These are phyloP conservation scores for Tolmerus cingulatus DNA, from an alignment of 2,888 invertebrate species.

Conservation along the genomic window DNA sequence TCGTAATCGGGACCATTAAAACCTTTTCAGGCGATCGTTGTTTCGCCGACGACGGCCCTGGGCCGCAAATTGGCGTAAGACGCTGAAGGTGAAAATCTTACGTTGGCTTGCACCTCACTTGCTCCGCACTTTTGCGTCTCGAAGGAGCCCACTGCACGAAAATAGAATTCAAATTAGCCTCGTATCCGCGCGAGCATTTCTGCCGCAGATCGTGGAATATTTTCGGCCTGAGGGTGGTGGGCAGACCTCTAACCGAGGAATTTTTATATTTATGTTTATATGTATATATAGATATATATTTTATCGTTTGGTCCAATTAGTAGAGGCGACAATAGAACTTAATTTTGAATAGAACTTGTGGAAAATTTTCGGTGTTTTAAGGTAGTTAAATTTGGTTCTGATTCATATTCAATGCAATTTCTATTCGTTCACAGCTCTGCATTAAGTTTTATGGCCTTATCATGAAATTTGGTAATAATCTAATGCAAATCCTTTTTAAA, in stretches of 20 bases:
- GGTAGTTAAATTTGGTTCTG: not conserved
- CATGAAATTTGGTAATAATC: not conserved
- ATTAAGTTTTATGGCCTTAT: not conserved
- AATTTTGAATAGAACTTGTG: not conserved
- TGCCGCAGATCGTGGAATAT: not conserved
- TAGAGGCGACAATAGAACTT: not conserved
- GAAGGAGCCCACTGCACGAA: not conserved
- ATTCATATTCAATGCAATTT: not conserved
- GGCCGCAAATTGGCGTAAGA: not conserved
- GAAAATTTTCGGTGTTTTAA: not conserved
- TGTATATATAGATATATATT: not conserved
- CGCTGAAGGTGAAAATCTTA: not conserved
- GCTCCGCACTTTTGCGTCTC: not conserved
- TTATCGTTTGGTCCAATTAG: not conserved
- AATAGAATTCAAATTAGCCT: slow-evolving; percentile 4
- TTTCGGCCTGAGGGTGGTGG: not conserved
- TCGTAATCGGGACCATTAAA: not conserved
- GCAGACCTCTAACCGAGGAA: not conserved
- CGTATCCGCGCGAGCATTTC: not conserved
- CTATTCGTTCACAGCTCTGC: not conserved
- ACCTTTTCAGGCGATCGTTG: not conserved
- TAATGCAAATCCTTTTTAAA: not conserved
- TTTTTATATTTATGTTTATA: not conserved
- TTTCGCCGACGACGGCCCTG: not conserved
- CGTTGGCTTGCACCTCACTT: not conserved